These are phyloP conservation scores for Scolanthus callimorphus DNA, from an alignment of 92 coral and sea anemone genomes.

Conservation along the genomic window DNA sequence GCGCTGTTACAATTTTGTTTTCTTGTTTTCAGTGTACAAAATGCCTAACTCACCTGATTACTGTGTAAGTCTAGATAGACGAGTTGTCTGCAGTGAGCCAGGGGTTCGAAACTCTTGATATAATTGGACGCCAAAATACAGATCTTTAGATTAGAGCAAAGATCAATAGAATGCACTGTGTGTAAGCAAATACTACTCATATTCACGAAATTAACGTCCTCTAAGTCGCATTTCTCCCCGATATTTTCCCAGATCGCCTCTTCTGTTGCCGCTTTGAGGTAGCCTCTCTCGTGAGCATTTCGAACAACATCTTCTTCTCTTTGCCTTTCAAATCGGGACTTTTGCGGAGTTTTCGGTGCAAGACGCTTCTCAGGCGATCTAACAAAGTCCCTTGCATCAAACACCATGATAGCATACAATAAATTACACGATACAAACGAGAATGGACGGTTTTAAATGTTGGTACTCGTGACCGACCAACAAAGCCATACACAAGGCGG, in stretches of 20 bases:
- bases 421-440: neutral
- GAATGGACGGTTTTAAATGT: neutral
- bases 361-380: conserved; percentile 23
- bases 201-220: conserved; percentile 66
- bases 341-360: conserved; percentile 30
- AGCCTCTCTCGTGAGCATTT: conserved; percentile 88
- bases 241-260: conserved; percentile 78
- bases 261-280: conserved; percentile 64
- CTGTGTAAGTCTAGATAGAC: conserved; percentile 77
- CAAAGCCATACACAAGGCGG: no score
- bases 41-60: conserved; percentile 96
- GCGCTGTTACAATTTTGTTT: no score
- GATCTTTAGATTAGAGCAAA: conserved; percentile 64
- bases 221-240: conserved; percentile 80
- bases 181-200: conserved; percentile 79
- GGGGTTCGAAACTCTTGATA: conserved; percentile 75
- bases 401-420: conserved; percentile 17
- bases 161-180: conserved; percentile 71
- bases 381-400: conserved; percentile 37
- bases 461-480: no score
- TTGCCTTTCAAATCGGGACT: conserved; percentile 83
- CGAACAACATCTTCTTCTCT: conserved; percentile 92
- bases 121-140: conserved; percentile 87
- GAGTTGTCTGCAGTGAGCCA: conserved; percentile 61
- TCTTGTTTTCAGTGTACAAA: no score